Evolutionary conservation across 2,888 invertebrate species (phyloP).

Genomic region (Drosophila paramelanica): DNA sequence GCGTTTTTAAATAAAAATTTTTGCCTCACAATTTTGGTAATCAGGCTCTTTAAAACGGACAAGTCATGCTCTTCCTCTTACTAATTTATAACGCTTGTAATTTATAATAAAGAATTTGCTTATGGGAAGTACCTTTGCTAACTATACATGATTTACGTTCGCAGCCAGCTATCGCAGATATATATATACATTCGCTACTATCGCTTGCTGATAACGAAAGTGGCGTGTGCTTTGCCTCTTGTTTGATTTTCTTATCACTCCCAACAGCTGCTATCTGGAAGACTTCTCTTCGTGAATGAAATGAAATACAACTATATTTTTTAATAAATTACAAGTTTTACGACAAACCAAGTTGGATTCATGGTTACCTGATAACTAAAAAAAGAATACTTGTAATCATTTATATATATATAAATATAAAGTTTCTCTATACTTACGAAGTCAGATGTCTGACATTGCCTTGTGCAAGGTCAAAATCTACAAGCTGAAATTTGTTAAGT

Average conservation of each 20-base stretch:
- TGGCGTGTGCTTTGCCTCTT: background rate
- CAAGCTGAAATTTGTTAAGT: no score
- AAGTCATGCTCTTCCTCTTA: slow-evolving; percentile 12
- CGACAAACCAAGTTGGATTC: no score
- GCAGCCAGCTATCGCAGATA: background rate
- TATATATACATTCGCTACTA: slow-evolving; percentile 4
- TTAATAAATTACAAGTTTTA: no score
- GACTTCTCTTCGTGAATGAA: no score
- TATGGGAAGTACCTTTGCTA: slow-evolving; percentile 14
- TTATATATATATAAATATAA: no score
- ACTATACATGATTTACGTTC: slow-evolving; percentile 22
- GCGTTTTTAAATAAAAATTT: slow-evolving; percentile 18
- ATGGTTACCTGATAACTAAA: no score
- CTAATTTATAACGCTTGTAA: slow-evolving; percentile 14
- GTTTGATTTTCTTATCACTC: background rate
- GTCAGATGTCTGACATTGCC: no score
- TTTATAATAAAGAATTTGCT: slow-evolving; percentile 30
- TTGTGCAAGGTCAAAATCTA: no score
- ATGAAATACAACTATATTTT: no score
- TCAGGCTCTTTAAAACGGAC: slow-evolving; percentile 22
- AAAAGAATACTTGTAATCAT: no score
- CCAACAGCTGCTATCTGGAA: background rate
- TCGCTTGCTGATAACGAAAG: slow-evolving; percentile 12
- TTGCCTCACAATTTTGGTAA: background rate
- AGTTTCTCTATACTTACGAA: no score